Evolutionary conservation across 2,113 vertebrate genomes (phyloP).

Genomic region (Notiomystis cincta): DNA sequence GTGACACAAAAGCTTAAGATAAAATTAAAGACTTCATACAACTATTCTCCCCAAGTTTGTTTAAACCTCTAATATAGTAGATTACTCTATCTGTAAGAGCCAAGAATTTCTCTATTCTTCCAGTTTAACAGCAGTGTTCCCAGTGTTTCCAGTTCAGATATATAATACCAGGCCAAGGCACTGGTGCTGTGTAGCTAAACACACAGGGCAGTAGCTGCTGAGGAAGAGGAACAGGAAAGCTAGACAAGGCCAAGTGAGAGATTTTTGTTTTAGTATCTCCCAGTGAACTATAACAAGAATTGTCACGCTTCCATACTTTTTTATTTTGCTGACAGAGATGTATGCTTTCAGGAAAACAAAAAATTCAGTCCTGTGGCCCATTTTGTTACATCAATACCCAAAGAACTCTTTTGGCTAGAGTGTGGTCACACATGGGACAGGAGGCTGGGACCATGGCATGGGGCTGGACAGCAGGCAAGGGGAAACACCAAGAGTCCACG

Average conservation of each 20-base stretch:
- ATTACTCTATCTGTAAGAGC: background rate
- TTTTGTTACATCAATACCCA: background rate
- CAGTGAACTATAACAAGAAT: background rate
- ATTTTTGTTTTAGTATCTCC: background rate
- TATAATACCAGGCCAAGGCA: background rate
- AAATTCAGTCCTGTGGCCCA: background rate
- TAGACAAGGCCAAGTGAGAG: background rate
- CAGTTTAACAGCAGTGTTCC: background rate
- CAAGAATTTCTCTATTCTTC: background rate
- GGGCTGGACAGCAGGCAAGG: background rate
- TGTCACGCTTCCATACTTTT: background rate
- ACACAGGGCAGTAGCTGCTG: background rate
- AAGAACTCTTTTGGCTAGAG: background rate
- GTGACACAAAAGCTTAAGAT: background rate
- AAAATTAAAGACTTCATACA: background rate
- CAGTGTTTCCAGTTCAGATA: background rate
- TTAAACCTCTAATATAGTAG: background rate
- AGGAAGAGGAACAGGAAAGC: background rate
- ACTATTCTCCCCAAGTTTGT: background rate
- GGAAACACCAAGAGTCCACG: rapidly evolving
- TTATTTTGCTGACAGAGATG: background rate
- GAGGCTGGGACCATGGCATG: background rate
- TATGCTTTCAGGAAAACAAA: background rate
- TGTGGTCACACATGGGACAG: rapidly evolving
- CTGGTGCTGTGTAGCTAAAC: background rate